Conservation (phyloP, 2,888 invertebrate genomes). For the Agrochola macilenta region DNA sequence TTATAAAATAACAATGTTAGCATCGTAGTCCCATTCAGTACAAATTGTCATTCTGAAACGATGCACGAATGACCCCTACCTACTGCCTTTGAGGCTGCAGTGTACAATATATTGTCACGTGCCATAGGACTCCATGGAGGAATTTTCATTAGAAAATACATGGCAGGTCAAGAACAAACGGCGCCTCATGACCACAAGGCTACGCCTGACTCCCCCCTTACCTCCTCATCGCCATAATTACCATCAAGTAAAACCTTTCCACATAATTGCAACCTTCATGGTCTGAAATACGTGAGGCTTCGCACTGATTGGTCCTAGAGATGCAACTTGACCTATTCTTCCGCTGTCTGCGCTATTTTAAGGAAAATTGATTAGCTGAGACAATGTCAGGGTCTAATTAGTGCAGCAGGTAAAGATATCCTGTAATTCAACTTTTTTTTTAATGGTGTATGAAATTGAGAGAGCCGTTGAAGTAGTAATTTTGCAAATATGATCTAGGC, state of each 20-base stretch:
- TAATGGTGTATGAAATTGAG: conserved; percentile 10
- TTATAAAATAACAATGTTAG: background rate
- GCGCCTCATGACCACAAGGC: conserved; percentile 74
- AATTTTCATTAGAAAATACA: conserved; percentile 78
- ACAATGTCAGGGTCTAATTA: conserved; percentile 55
- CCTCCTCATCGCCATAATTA: conserved; percentile 73
- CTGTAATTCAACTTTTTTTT: conserved; percentile 12
- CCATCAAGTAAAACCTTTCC: conserved; percentile 63
- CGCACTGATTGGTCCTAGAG: conserved; percentile 59
- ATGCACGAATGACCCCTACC: conserved; percentile 18
- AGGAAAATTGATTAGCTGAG: conserved; percentile 46
- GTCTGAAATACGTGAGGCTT: conserved; percentile 71
- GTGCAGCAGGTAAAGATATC: conserved; percentile 18
- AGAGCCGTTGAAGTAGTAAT: background rate
- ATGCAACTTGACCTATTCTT: conserved; percentile 64
- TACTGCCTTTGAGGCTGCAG: conserved; percentile 52
- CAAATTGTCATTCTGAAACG: conserved; percentile 18
- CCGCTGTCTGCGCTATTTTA: conserved; percentile 44
- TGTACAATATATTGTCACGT: conserved; percentile 66
- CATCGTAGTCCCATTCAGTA: background rate
- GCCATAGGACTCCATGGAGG: conserved; percentile 64
- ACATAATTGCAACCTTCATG: conserved; percentile 71
- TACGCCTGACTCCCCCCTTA: conserved; percentile 75
- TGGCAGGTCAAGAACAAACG: conserved; percentile 78
- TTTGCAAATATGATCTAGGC: conserved; percentile 10